Conservation (phyloP, 2,113 vertebrate genomes). For the Corynorhinus townsendii region DNA sequence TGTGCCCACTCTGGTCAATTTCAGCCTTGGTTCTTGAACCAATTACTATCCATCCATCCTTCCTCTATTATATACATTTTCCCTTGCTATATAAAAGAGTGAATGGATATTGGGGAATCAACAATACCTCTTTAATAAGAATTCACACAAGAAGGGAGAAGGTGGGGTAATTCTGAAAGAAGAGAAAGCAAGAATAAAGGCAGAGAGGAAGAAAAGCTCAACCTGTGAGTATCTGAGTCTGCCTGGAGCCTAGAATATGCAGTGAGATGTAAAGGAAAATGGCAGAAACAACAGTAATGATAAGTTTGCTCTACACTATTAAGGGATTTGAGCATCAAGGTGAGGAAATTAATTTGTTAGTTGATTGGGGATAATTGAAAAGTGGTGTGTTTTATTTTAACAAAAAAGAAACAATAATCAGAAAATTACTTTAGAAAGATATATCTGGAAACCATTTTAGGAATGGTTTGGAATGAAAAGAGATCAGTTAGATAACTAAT, state of each 20-base stretch:
- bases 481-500: background rate
- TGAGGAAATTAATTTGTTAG: background rate
- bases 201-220: background rate
- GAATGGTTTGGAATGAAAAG: background rate
- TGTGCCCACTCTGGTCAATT: background rate
- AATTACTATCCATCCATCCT: background rate
- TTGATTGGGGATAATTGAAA: background rate
- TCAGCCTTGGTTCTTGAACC: background rate
- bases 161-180: background rate
- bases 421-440: background rate
- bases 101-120: background rate
- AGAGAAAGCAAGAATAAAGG: background rate
- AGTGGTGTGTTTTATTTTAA: background rate
- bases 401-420: background rate
- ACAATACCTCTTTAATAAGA: background rate
- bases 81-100: background rate
- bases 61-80: background rate
- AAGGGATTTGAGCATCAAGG: background rate
- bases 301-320: background rate
- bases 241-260: background rate
- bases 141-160: background rate
- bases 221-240: background rate
- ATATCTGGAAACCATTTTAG: background rate
- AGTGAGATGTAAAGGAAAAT: background rate
- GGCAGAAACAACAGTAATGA: background rate